phyloP scores from a whole-genome alignment of 2,888 invertebrate species.

The Pristionchus maxplancki region DNA sequence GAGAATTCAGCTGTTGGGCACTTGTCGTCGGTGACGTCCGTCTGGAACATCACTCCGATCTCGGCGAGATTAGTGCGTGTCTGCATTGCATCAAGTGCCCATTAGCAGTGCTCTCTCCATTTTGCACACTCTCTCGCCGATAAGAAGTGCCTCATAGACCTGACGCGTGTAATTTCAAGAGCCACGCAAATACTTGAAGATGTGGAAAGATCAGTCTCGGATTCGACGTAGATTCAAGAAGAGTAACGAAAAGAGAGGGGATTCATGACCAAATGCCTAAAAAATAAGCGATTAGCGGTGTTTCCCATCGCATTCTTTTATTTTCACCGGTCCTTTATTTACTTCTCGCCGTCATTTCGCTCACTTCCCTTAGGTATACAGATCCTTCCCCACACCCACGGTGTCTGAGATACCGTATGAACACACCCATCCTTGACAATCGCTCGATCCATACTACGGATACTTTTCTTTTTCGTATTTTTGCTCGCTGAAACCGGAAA shows the following conservation, averaged over 20 bases:
- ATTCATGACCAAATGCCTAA: background rate
- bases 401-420: background rate
- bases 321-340: background rate
- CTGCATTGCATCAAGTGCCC: background rate
- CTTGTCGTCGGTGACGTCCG: background rate
- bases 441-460: background rate
- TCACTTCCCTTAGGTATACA: background rate
- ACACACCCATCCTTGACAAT: background rate
- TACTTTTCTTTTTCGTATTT: background rate
- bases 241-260: background rate
- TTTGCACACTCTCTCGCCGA: too few species aligned
- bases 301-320: background rate
- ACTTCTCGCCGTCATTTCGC: background rate
- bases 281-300: too few species aligned
- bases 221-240: background rate
- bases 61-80: background rate
- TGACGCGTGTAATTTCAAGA: background rate
- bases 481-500: too few species aligned
- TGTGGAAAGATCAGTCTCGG: background rate
- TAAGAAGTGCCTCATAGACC: background rate
- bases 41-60: slow-evolving; percentile 4
- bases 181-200: background rate
- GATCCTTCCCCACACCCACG: background rate
- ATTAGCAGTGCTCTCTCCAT: too few species aligned
- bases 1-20: background rate